These are phyloP conservation scores for Eumeta japonica DNA, from an alignment of 1,140 invertebrate species.

Conservation along the genomic window DNA sequence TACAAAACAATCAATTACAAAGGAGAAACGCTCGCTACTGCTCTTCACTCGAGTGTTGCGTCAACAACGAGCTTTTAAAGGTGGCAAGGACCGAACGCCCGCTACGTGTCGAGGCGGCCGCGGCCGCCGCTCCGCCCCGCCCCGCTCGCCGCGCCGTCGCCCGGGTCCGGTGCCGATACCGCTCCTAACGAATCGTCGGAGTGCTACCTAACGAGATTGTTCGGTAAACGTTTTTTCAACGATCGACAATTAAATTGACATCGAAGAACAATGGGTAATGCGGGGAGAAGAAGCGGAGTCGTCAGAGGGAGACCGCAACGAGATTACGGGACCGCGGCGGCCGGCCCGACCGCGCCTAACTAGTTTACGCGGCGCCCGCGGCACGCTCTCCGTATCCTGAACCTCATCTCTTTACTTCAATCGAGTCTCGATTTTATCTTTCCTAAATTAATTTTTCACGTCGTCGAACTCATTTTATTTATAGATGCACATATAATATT, in stretches of 20 bases:
- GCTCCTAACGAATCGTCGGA: neutral
- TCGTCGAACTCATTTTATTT: too few species aligned
- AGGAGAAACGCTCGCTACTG: slow-evolving; percentile 41
- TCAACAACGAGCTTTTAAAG: slow-evolving; percentile 56
- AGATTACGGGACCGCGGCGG: slow-evolving; percentile 40
- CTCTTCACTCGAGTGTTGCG: slow-evolving; percentile 49
- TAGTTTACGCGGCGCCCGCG: slow-evolving; percentile 55
- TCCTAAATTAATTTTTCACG: too few species aligned
- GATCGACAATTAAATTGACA: slow-evolving; percentile 43
- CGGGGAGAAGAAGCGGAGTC: slow-evolving; percentile 38
- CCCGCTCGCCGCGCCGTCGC: neutral
- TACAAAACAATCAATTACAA: slow-evolving; percentile 57
- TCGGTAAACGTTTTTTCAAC: slow-evolving; percentile 38
- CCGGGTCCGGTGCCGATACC: neutral
- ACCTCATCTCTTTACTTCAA: slow-evolving; percentile 37
- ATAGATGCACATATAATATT: too few species aligned
- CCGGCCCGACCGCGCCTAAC: slow-evolving; percentile 34
- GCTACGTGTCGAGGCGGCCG: slow-evolving; percentile 22
- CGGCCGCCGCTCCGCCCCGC: neutral
- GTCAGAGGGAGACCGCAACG: slow-evolving; percentile 42
- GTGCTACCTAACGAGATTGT: neutral
- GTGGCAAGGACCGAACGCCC: slow-evolving; percentile 22
- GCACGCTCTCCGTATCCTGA: slow-evolving; percentile 23
- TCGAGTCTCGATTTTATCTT: too few species aligned
- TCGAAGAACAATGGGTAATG: slow-evolving; percentile 49